Evolutionary conservation across 2,797 vertebrate genomes (phyloP).

Genomic region (Ficedula albicollis): DNA sequence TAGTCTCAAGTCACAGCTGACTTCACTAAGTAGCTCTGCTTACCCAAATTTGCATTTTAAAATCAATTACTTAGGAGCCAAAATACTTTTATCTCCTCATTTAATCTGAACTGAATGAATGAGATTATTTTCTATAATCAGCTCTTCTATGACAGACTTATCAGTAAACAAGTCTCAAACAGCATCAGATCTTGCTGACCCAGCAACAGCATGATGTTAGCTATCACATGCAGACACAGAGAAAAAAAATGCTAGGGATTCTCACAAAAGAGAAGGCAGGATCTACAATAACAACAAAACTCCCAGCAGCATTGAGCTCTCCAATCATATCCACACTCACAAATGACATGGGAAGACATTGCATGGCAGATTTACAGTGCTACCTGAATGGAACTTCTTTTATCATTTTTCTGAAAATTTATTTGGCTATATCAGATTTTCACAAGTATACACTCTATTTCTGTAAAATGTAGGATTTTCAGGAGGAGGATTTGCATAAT

Average conservation of each 20-base stretch:
- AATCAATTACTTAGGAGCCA: not conserved
- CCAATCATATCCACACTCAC: not conserved
- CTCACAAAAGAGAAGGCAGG: not conserved
- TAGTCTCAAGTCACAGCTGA: not conserved
- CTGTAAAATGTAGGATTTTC: not conserved
- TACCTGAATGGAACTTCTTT: not conserved
- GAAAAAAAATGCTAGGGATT: not conserved
- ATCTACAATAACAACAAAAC: not conserved
- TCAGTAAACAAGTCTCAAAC: not conserved
- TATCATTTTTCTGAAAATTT: not conserved
- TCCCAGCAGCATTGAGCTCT: not conserved
- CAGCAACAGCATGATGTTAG: not conserved
- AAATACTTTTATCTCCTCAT: conserved; percentile 13
- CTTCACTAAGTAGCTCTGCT: conserved; percentile 3
- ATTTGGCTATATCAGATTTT: not conserved
- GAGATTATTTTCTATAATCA: conserved; percentile 47
- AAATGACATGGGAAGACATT: not conserved
- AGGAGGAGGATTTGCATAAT: not conserved
- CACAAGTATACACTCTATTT: not conserved
- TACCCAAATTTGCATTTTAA: conserved; percentile 9
- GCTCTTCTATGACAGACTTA: conserved; percentile 22
- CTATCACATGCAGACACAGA: not conserved
- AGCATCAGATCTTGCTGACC: not conserved
- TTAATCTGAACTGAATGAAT: conserved; percentile 43
- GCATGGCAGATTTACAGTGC: not conserved